These are phyloP conservation scores for Heliconius cydno DNA, from an alignment of 2,888 invertebrate species.

Conservation along the genomic window DNA sequence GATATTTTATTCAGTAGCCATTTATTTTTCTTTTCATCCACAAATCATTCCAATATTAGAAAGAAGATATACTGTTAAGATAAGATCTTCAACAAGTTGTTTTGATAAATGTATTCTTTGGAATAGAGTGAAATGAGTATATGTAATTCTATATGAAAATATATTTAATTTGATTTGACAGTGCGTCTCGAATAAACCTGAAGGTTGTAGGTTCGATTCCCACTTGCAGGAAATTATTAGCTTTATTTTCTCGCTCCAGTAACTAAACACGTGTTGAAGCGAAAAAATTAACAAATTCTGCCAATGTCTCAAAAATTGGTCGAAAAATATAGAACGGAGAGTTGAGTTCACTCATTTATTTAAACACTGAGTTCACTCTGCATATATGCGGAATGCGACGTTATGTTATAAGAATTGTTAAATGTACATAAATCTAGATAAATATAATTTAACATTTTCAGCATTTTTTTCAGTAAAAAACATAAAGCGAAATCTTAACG, in stretches of 20 bases:
- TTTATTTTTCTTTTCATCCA: conserved; percentile 10
- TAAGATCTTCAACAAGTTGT: conserved; percentile 19
- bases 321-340: not conserved
- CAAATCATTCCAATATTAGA: conserved; percentile 29
- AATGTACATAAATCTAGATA: not conserved
- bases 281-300: not conserved
- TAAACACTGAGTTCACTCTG: not conserved
- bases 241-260: not conserved
- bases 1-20: conserved; percentile 6
- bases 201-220: not conserved
- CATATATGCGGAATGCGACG: not conserved
- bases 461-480: not conserved
- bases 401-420: not conserved
- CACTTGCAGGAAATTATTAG: not conserved
- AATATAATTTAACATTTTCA: not conserved
- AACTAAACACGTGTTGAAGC: not conserved
- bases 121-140: not conserved
- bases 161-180: not conserved
- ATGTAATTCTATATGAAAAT: not conserved
- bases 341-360: not conserved
- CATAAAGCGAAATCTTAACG: not conserved
- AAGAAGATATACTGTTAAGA: conserved; percentile 20
- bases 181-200: not conserved
- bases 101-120: conserved; percentile 24
- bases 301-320: not conserved